Evolutionary conservation across 2,113 vertebrate genomes (phyloP), one percentile per base, ranked within the genome.

Genomic region (Chaetops frenatus): DNA sequence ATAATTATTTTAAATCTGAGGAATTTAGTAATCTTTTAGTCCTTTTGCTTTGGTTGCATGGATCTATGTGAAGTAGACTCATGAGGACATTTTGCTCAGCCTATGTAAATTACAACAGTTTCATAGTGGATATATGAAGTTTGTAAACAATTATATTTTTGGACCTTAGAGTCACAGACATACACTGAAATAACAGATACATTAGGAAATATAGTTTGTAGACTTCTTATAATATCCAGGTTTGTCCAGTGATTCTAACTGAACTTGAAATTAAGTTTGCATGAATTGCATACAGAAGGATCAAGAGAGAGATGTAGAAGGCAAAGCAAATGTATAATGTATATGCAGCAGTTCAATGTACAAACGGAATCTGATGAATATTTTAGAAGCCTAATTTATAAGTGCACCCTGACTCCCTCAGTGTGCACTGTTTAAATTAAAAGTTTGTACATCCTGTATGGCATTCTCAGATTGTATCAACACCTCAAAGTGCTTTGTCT

Each of bases 331-430:
- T 81, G 24, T 77, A 76, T 73, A 92, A 95, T 94, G 85, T 47
- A 85, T 95, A 94, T 80, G 58, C 38, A 94, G 58, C 51, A 51
- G 42, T 91, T 86, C 85, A 73, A 40, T 81, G 62, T 58, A 86
- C 48, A 73, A 40, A 94, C 91, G 57, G 45, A 57, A 90, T 85
- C 47, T 40, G 67, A 93, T 94, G 38, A 95, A 91, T 94, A 90
- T n/a, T 90, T 94, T 69, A 95, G 94, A 76, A 91, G 29, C 22
- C 50, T 79, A 57, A 92, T 91, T 90, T 95, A 76, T 76, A 87
- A 94, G 70, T 61, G 50, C 58, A 40, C 23, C 50, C 54, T 69
- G 53, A 50, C 7, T 76, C 16, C 18, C 27, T 60, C 71, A 51
- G 44, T 51, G 47, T 42, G 36, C 10, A 50, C 20, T 80, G 53